Percentiles rank a stretch among this genome's conserved stretches.
phyloP scores from a whole-genome alignment of 2,797 vertebrate genomes.

The Lutra lutra region DNA sequence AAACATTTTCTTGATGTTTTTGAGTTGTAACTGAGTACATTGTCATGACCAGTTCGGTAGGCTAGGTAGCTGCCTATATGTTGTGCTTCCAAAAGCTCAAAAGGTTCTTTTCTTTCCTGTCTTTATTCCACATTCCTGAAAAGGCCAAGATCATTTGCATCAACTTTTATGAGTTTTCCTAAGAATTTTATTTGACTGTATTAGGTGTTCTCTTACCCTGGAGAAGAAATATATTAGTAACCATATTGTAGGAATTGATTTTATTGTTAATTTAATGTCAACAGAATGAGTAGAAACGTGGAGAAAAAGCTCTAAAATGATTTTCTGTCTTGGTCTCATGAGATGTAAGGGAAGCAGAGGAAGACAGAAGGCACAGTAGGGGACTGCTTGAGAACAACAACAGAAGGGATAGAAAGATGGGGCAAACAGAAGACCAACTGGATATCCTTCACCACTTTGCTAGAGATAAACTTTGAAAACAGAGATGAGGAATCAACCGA shows the following conservation, averaged over 20 bases:
- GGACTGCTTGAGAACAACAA: background rate
- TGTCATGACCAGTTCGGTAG: background rate
- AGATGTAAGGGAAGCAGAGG: background rate
- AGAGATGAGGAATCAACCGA: background rate
- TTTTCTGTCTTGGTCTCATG: background rate
- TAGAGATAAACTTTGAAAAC: conserved; percentile 12
- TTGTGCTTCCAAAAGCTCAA: background rate
- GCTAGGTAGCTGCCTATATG: background rate
- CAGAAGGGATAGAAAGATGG: background rate
- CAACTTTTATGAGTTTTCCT: background rate
- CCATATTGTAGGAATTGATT: background rate
- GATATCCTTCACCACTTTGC: background rate
- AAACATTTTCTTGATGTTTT: conserved; percentile 38
- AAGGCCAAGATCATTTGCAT: background rate
- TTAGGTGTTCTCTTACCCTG: background rate
- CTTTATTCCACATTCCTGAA: background rate
- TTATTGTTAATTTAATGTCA: conserved; percentile 33
- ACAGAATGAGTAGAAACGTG: background rate
- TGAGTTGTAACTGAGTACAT: background rate
- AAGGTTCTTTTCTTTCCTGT: background rate
- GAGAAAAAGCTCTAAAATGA: background rate
- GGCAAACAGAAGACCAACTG: background rate
- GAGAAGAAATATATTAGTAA: background rate
- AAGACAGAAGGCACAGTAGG: background rate
- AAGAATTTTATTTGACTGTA: background rate